Base-by-base conservation (phyloP, 2,113 vertebrate genomes). In the Oophaga pumilio region DNA sequence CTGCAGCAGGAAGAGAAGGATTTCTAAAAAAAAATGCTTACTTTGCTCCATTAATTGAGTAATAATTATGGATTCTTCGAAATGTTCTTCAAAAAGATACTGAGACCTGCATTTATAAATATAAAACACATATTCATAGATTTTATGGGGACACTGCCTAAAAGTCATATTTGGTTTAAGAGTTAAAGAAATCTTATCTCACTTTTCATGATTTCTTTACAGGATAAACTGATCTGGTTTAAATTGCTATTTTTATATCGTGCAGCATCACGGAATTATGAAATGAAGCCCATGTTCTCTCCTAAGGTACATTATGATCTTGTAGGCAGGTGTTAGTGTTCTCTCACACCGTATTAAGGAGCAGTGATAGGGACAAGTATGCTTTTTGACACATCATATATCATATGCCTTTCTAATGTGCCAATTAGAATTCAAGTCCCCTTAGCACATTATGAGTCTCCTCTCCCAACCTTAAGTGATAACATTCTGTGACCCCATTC, bases 281-380 rank as follows among this genome's bases (percentile, higher is more conserved):
- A 74, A 74, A 53, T 77, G 49, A 77, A 77, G 49, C 49, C 50
- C 50, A 26, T 77, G 50, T 82, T 43, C 79, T 49, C 59, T 60
- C 10, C 9, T 17, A 82, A 82, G 62, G 49, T 52, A 43, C 43
- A 76, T 53, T 87, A 11, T 74, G 43, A 59, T 73, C 14, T 87
- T 76, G 56, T 76, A 56, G 28, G 78, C 73, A 76, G 68, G 56
- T 69, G 79, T 76, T 57, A 82, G 53, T 59, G 33, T 87, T 82
- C 56, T 76, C 73, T 64, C 73, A 20, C 79, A 74, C 53, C 52
- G 43, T 14, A 11, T 0, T 13, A 49, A 59, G 89, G 24, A 89
- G 89, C 87, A 86, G 89, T 28, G 86, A 84, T 76, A 8, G 0
- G 4, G 86, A 85, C 91, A 92, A 91, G 91, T 91, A 90, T 26